Conservation (phyloP, 2,113 vertebrate species). For the Nycticorax nycticorax region DNA sequence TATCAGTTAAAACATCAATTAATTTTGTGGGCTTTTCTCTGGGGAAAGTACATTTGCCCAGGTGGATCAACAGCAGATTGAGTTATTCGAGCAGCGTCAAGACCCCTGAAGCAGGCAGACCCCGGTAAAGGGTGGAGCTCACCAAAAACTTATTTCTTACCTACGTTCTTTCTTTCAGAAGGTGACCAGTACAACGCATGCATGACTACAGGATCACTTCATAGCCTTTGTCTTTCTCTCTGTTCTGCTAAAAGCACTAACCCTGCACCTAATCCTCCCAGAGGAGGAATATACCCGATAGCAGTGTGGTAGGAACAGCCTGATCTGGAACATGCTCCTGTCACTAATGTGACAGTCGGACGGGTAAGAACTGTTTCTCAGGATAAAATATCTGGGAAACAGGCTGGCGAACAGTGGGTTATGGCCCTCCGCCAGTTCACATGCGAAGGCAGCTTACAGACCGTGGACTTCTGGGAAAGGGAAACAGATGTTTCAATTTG, state of each 20-base stretch:
- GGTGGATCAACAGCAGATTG: background rate
- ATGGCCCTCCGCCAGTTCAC: slow-evolving; percentile 47
- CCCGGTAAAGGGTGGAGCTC: background rate
- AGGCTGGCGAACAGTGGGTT: slow-evolving; percentile 43
- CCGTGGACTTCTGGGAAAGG: slow-evolving; percentile 41
- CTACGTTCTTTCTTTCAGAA: background rate
- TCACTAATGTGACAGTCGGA: slow-evolving; percentile 16
- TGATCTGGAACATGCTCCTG: slow-evolving; percentile 19
- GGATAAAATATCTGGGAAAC: slow-evolving; percentile 62
- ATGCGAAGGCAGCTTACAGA: slow-evolving; percentile 21
- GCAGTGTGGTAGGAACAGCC: background rate
- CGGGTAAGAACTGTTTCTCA: slow-evolving; percentile 27
- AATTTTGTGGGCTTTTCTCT: background rate
- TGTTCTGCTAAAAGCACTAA: background rate
- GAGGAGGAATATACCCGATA: background rate
- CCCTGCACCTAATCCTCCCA: background rate
- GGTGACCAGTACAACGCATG: background rate
- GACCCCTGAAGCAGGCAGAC: background rate
- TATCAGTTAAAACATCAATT: background rate
- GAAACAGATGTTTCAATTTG: slow-evolving; percentile 62
- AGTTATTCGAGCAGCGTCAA: background rate
- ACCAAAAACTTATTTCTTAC: background rate
- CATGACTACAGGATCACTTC: background rate
- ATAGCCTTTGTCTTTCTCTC: background rate
- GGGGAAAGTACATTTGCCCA: background rate